Percentiles rank a stretch among this genome's conserved stretches.
These are phyloP conservation scores for Strix aluco DNA, from an alignment of 2,113 vertebrate species.

Conservation along the genomic window DNA sequence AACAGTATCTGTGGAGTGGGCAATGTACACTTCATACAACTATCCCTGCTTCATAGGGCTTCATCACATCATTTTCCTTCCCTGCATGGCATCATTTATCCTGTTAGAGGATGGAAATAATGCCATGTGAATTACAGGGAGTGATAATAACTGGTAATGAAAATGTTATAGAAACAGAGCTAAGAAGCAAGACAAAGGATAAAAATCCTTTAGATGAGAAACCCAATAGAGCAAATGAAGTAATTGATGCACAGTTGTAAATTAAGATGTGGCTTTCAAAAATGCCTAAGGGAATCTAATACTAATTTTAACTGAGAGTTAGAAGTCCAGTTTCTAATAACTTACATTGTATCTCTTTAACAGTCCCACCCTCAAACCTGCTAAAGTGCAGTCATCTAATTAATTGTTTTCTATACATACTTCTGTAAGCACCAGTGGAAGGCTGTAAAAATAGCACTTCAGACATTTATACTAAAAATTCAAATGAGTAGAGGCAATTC, in stretches of 20 bases:
- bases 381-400: neutral
- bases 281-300: neutral
- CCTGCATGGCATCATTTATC: neutral
- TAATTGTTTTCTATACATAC: neutral
- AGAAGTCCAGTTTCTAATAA: neutral
- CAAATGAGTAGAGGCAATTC: neutral
- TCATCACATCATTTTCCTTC: neutral
- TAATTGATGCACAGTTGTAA: rapidly evolving
- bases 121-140: neutral
- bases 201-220: neutral
- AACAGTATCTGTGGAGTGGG: neutral
- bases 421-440: neutral
- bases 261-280: neutral
- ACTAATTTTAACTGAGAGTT: neutral
- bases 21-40: neutral
- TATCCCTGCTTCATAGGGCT: neutral
- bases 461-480: neutral
- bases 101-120: neutral
- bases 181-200: neutral
- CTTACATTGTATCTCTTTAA: neutral
- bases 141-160: neutral
- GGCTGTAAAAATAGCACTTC: neutral
- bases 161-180: neutral
- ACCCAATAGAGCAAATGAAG: neutral
- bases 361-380: neutral